These are phyloP conservation scores for Frankliniella intonsa DNA, from an alignment of 2,888 invertebrate genomes.

Conservation along the genomic window DNA sequence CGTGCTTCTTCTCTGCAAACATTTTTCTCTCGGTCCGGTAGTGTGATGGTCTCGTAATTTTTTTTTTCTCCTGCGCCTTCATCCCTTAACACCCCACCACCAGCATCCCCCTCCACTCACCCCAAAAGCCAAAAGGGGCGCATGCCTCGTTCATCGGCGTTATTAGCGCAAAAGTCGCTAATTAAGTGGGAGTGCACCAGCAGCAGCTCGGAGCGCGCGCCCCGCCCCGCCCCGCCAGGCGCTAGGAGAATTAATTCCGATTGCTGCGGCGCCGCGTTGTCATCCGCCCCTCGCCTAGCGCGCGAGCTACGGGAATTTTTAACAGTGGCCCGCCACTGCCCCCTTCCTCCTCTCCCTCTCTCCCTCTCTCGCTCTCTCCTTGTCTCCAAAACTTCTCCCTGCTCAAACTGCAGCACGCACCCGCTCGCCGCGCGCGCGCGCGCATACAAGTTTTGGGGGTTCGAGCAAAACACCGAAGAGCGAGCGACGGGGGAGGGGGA, in stretches of 20 bases:
- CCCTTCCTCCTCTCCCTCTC: background rate
- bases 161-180: background rate
- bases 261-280: too few species aligned
- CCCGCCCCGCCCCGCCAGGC: too few species aligned
- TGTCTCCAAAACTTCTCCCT: background rate
- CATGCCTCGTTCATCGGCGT: background rate
- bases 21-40: background rate
- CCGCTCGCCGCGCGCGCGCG: background rate
- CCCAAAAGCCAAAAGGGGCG: too few species aligned
- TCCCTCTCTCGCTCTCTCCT: background rate
- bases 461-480: background rate
- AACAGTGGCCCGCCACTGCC: too few species aligned
- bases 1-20: background rate
- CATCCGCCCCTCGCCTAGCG: background rate
- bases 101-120: too few species aligned
- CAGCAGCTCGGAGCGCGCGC: too few species aligned
- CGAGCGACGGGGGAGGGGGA: background rate
- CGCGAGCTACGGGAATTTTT: too few species aligned
- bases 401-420: background rate
- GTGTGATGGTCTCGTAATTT: background rate
- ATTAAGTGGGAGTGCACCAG: background rate
- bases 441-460: background rate
- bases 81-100: too few species aligned
- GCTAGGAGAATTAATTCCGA: too few species aligned
- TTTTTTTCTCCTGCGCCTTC: background rate